Percentiles rank a stretch among this genome's conserved stretches.
phyloP scores from a whole-genome alignment of 2,797 vertebrate genomes.

The Nasua narica region DNA sequence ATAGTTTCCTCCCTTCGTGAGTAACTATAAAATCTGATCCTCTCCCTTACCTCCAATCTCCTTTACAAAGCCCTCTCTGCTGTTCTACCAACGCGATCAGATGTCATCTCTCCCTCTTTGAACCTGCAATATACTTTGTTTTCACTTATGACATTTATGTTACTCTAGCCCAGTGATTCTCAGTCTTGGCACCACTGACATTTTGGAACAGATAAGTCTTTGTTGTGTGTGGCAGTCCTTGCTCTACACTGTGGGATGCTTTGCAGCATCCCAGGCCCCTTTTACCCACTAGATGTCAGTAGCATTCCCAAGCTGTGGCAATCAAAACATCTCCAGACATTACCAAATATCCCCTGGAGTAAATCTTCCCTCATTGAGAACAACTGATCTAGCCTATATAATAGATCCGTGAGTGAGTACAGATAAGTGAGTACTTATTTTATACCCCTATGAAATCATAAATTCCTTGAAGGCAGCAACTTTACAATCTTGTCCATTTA shows the following conservation, averaged over 20 bases:
- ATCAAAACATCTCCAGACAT: background rate
- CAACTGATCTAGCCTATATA: background rate
- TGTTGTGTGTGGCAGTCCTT: background rate
- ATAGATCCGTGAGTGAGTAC: background rate
- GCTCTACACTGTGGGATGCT: background rate
- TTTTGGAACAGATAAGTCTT: background rate
- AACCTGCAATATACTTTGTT: background rate
- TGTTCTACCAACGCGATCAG: background rate
- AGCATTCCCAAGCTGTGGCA: background rate
- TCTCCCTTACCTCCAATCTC: background rate
- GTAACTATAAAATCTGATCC: constrained; percentile 3
- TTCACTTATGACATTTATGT: constrained; percentile 27
- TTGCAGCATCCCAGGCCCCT: background rate
- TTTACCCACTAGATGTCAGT: background rate
- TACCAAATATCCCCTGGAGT: background rate
- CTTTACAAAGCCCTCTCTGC: background rate
- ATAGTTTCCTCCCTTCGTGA: background rate
- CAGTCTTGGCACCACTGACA: background rate
- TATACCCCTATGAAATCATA: background rate
- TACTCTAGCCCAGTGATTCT: background rate
- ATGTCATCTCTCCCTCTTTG: constrained; percentile 7
- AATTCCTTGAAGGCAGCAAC: background rate
- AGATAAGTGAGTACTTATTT: background rate
- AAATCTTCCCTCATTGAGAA: background rate
- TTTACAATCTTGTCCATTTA: background rate